Conservation (phyloP, 2,797 vertebrate species). For the Anguilla pacifica region DNA sequence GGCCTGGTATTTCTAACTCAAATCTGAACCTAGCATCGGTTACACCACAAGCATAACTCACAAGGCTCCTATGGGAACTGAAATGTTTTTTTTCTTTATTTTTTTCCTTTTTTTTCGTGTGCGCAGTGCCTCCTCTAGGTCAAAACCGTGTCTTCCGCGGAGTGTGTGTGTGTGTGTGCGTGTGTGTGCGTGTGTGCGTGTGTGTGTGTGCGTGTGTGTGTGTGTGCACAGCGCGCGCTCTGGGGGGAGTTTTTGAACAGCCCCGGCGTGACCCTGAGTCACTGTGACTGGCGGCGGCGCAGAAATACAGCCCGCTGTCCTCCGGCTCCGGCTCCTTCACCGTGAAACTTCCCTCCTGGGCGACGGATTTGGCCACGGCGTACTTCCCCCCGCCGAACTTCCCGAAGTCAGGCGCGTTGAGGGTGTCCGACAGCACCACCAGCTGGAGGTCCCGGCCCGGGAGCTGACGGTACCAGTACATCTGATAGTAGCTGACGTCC, state of each 20-base stretch:
- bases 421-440: not conserved
- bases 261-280: not conserved
- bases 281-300: constrained; percentile 11
- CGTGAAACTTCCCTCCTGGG: not conserved
- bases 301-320: constrained; percentile 7
- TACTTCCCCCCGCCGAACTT: not conserved
- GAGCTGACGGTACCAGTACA: constrained; percentile 33
- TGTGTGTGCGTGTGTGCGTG: too few species aligned
- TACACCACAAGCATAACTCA: too few species aligned
- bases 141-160: too few species aligned
- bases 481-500: constrained; percentile 14
- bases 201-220: too few species aligned
- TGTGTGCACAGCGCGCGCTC: too few species aligned
- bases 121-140: not conserved
- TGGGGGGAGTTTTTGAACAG: not conserved
- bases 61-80: not conserved
- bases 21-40: not conserved
- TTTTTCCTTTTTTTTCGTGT: not conserved
- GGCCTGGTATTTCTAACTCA: not conserved
- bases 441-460: constrained; percentile 9
- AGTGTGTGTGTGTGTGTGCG: not conserved
- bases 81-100: too few species aligned
- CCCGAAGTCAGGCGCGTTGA: not conserved
- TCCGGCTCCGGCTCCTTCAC: not conserved
- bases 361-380: not conserved